A percentile compares a stretch with the other conserved stretches of the same genome.
These are phyloP conservation scores for Amphiprion percula DNA, from an alignment of 2,113 vertebrate genomes.

Conservation along the genomic window DNA sequence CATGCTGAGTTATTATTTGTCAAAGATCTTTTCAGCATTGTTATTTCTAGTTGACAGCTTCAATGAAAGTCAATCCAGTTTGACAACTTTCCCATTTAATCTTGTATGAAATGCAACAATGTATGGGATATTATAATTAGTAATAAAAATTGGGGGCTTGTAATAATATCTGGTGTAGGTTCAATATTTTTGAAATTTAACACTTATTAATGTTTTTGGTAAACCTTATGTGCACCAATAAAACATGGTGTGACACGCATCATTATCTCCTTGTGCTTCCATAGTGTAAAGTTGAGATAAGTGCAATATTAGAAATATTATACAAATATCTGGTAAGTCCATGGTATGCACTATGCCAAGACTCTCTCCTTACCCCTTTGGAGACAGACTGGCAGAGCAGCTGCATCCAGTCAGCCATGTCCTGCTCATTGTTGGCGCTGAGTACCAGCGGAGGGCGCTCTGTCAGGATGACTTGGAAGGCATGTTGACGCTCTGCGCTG, in stretches of 20 bases:
- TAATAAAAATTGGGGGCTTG: no score
- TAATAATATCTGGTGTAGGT: no score
- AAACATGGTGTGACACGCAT: background rate
- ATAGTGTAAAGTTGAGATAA: no score
- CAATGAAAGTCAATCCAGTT: background rate
- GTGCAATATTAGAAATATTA: background rate
- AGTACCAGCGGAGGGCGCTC: slow-evolving; percentile 95
- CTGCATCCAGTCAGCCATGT: slow-evolving; percentile 98
- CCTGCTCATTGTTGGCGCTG: slow-evolving; percentile 90
- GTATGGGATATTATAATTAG: background rate
- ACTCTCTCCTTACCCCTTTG: slow-evolving; percentile 89
- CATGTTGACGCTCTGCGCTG: slow-evolving; percentile 92
- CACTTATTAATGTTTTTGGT: no score
- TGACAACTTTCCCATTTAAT: background rate
- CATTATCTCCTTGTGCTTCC: no score
- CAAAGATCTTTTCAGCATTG: background rate
- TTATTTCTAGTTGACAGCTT: background rate
- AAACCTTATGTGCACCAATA: background rate
- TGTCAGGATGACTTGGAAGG: slow-evolving; percentile 95
- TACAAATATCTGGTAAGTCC: background rate
- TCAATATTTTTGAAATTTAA: no score
- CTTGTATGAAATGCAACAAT: background rate
- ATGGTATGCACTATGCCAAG: background rate
- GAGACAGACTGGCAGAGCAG: slow-evolving; percentile 96
- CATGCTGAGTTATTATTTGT: background rate